Percentiles rank a stretch among this genome's conserved stretches.
phyloP scores from a whole-genome alignment of 1,140 invertebrate genomes.

The Chelonus insularis region DNA sequence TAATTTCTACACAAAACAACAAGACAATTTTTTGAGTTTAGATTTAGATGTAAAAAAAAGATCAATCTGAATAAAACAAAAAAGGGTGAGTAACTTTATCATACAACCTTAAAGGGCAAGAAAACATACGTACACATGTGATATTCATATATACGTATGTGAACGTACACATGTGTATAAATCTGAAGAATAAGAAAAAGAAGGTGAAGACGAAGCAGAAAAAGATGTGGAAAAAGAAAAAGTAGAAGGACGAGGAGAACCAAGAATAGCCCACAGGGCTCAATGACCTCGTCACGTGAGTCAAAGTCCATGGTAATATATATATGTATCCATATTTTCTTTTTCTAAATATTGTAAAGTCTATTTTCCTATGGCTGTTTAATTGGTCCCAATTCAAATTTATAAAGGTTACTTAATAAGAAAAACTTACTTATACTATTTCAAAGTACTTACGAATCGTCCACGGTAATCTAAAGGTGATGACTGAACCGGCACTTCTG shows the following conservation, averaged over 20 bases:
- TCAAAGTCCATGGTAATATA: slow-evolving; percentile 9
- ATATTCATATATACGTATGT: background rate
- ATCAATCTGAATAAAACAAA: too few species aligned
- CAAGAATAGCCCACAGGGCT: slow-evolving; percentile 22
- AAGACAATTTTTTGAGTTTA: too few species aligned
- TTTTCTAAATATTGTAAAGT: background rate
- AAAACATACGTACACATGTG: background rate
- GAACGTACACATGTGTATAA: background rate
- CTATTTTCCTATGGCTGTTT: too few species aligned
- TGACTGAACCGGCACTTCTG: slow-evolving; percentile 25
- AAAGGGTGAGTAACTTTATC: too few species aligned
- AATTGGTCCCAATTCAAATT: too few species aligned
- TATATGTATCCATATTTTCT: background rate
- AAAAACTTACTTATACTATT: too few species aligned
- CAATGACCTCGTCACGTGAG: slow-evolving; percentile 24
- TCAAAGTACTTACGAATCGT: slow-evolving; percentile 39
- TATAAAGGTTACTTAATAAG: too few species aligned
- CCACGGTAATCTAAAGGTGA: slow-evolving; percentile 44
- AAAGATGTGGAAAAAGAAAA: background rate
- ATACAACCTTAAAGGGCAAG: too few species aligned
- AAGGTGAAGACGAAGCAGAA: slow-evolving; percentile 9
- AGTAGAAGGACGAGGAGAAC: slow-evolving; percentile 1
- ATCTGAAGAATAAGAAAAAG: background rate
- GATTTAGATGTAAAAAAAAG: too few species aligned
- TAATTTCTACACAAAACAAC: too few species aligned